Percentiles rank a stretch among this genome's conserved stretches.
Evolutionary conservation across 2,797 vertebrate genomes (phyloP).

Genomic region (Cetoscarus ocellatus): DNA sequence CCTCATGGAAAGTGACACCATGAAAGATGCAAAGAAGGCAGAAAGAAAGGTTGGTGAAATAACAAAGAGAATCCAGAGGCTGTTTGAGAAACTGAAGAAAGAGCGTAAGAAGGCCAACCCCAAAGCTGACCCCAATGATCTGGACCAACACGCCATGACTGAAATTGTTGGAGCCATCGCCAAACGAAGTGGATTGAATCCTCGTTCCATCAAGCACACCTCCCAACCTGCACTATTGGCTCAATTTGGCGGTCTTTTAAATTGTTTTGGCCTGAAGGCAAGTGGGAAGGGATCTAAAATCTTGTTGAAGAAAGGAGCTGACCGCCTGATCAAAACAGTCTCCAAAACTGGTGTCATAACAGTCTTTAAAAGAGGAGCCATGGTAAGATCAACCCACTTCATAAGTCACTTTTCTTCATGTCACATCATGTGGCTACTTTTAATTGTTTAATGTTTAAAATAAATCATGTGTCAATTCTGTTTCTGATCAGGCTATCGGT

Average conservation of each 20-base stretch:
- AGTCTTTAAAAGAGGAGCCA: not conserved
- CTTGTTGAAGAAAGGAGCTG: too few relatives aligned
- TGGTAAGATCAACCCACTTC: too few relatives aligned
- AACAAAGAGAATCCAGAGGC: not conserved
- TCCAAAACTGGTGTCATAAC: not conserved
- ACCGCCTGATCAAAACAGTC: not conserved
- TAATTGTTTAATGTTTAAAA: not conserved
- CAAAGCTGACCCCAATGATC: not conserved
- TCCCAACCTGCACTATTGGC: too few relatives aligned
- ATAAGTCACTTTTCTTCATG: too few relatives aligned
- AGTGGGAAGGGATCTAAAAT: not conserved
- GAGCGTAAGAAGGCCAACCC: not conserved
- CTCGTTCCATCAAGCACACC: not conserved
- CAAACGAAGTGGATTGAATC: not conserved
- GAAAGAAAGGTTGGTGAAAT: not conserved
- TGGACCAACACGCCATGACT: not conserved
- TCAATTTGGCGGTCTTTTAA: not conserved
- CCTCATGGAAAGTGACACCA: not conserved
- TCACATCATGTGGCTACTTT: too few relatives aligned
- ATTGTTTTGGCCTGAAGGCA: fast-evolving
- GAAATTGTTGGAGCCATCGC: not conserved
- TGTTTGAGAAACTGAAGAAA: not conserved
- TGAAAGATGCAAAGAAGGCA: not conserved
- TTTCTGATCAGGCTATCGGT: conserved; percentile 11
- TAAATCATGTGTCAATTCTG: not conserved